A percentile compares a stretch with the other conserved stretches of the same genome.
Evolutionary conservation across 2,797 vertebrate species (phyloP).

Genomic region (Protonibea diacanthus): DNA sequence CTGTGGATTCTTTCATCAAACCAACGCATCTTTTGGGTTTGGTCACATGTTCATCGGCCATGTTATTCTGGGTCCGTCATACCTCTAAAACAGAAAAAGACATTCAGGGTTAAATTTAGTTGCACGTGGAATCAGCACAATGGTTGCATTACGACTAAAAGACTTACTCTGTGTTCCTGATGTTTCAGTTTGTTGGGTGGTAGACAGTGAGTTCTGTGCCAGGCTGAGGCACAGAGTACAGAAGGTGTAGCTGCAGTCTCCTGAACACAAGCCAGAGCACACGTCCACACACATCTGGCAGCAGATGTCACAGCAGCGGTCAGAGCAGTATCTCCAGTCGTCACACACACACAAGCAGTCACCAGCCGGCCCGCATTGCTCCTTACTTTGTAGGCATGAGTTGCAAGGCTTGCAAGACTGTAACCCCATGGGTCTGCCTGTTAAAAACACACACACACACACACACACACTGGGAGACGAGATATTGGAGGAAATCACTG

Average conservation of each 20-base stretch:
- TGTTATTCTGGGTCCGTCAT: conserved; percentile 20
- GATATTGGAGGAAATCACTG: conserved; percentile 70
- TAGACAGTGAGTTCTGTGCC: conserved; percentile 53
- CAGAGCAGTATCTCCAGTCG: conserved; percentile 66
- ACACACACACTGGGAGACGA: conserved; percentile 41
- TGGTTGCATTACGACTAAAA: conserved; percentile 15
- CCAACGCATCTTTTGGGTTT: conserved; percentile 10
- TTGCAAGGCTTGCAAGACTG: conserved; percentile 73
- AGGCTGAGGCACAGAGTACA: conserved; percentile 71
- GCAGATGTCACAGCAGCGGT: conserved; percentile 83
- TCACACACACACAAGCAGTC: conserved; percentile 48
- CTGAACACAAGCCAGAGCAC: conserved; percentile 74
- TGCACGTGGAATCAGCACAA: background rate
- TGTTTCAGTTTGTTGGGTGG: conserved; percentile 29
- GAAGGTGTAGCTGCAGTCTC: conserved; percentile 82
- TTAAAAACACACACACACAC: conserved; percentile 57
- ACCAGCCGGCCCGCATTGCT: conserved; percentile 42
- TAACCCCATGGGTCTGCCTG: conserved; percentile 73
- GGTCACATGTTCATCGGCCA: conserved; percentile 12
- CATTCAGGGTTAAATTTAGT: conserved; percentile 1
- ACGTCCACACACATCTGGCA: conserved; percentile 80
- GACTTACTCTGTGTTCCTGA: conserved; percentile 52
- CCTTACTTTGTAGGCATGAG: conserved; percentile 64
- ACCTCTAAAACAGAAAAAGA: conserved; percentile 50
- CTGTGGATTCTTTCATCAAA: conserved; percentile 20